These are phyloP conservation scores for Ctenochaetus hawaiiensis DNA, from an alignment of 2,797 vertebrate genomes.

Conservation along the genomic window DNA sequence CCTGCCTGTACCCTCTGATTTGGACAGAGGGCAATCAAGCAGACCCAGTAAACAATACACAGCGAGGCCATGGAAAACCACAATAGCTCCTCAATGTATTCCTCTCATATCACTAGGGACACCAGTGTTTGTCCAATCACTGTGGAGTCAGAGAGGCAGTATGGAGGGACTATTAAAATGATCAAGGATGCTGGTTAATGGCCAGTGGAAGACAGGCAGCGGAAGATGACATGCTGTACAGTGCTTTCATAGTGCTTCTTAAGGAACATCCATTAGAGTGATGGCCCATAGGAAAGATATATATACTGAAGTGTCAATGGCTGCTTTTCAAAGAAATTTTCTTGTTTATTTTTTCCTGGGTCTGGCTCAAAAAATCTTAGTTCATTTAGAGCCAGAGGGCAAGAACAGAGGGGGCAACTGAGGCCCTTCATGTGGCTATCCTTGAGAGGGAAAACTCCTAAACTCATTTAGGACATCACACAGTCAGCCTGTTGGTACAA, in stretches of 20 bases:
- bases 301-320: constrained; percentile 47
- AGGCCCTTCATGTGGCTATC: constrained; percentile 61
- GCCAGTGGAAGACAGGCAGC: constrained; percentile 62
- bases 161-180: constrained; percentile 77
- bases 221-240: constrained; percentile 64
- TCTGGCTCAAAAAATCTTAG: constrained; percentile 58
- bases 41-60: constrained; percentile 82
- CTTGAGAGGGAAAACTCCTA: constrained; percentile 49
- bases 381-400: constrained; percentile 57
- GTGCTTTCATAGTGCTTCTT: constrained; percentile 63
- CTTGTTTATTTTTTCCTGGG: constrained; percentile 71
- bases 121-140: constrained; percentile 73
- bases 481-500: constrained; percentile 52
- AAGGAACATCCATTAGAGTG: constrained; percentile 64
- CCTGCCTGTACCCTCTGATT: constrained; percentile 81
- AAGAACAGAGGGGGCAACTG: constrained; percentile 35
- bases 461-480: constrained; percentile 55
- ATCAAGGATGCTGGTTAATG: constrained; percentile 78
- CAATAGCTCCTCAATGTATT: constrained; percentile 79
- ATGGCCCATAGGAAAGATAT: constrained; percentile 55
- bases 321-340: constrained; percentile 58
- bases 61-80: constrained; percentile 75
- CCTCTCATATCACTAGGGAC: constrained; percentile 72
- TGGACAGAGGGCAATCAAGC: constrained; percentile 84
- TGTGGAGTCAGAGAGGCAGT: constrained; percentile 60